Evolutionary conservation across 2,797 vertebrate species (phyloP), one percentile per base, ranked within the genome.

Genomic region (Orestias chungarensis): DNA sequence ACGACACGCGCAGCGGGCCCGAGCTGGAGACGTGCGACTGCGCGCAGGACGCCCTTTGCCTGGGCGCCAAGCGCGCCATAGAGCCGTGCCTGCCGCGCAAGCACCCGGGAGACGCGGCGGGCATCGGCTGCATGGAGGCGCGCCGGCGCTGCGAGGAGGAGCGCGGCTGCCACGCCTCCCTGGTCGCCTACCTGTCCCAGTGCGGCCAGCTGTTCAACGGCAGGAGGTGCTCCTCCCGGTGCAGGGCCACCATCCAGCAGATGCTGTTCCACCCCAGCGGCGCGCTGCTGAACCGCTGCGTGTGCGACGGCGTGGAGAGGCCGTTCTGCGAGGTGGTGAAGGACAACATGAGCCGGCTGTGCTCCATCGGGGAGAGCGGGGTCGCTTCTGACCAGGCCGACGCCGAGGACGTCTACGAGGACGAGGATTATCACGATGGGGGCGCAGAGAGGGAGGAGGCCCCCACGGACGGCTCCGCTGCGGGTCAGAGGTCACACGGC

Each of bases 171-270:
- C 89, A 86, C 77, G 66, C 88, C 73, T 93, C 94, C 43, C 91
- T 96, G 54, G 71, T 90, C 1, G 90, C 88, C 43, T 96, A 95
- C 88, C 66, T 96, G 85, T 86, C 94, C 7, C 86, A 90, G 89
- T 96, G 95, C 27, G 95, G 95, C 0, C 95, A 96, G 87, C 93
- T 96, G 66, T 96, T 96, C 83, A 96, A 96, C 61, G 95, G 95
- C 61, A 81, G 93, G 75, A 94, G 91, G 76, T 96, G 95, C 86
- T 92, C 94, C 10, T 66, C 92, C 3, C 89, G 86, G 33, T 96
- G 95, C 70, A 93, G 88, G 55, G 88, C 84, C 78, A 94, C 93
- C 81, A 95, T 96, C 17, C 92, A 94, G 76, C 90, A 94, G 84
- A 93, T 96, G 89, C 91, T 95, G 29, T 89, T 91, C 77, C 91